Base-by-base conservation (phyloP, 2,797 vertebrate species). In the Sparus aurata region DNA sequence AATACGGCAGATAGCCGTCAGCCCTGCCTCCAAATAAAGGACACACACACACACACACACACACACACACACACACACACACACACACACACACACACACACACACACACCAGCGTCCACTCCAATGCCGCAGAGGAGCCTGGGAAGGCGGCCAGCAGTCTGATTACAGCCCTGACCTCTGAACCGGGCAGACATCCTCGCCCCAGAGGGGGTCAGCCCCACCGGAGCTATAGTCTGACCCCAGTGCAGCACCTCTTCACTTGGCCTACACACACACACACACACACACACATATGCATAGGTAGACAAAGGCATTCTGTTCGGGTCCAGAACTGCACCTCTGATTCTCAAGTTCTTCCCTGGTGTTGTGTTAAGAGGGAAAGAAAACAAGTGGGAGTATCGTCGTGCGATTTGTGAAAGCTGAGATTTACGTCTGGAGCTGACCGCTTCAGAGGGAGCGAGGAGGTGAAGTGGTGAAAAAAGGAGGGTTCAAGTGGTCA, bases 71-170 rank as follows among this genome's bases (percentile, higher is more conserved):
- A 75, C 57, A 69, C 27, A 27, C 25, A 25, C 25, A 2, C 25
- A 69, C 47, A 53, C 59, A 57, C 25, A 61, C 52, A 55, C 59
- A 68, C 54, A 62, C 22, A 75, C 57, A 69, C 49, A 38, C 43
- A 73, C 46, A 63, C 50, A 77, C 67, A 83, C 64, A 82, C 22
- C 4, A 82, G 69, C 17, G 9, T 89, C 77, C 80, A 83, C 69
- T 81, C 38, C 77, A 62, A 60, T 69, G 73, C 79, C 69, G 80
- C 85, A 34, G 65, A 90, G 89, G 75, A 91, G 83, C 86, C 92
- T 94, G 93, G 93, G 94, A 94, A 95, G 93, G 84, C 92, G 84
- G 92, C 93, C 92, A 92, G 89, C 82, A 89, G 92, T 92, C 92
- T 94, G 93, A 95, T 94, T 95, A 88, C 92, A 89, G 80, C 92